A percentile compares a stretch with the other conserved stretches of the same genome.
These are phyloP conservation scores for Drosophila persimilis DNA, from an alignment of 1,140 invertebrate genomes.

Conservation along the genomic window DNA sequence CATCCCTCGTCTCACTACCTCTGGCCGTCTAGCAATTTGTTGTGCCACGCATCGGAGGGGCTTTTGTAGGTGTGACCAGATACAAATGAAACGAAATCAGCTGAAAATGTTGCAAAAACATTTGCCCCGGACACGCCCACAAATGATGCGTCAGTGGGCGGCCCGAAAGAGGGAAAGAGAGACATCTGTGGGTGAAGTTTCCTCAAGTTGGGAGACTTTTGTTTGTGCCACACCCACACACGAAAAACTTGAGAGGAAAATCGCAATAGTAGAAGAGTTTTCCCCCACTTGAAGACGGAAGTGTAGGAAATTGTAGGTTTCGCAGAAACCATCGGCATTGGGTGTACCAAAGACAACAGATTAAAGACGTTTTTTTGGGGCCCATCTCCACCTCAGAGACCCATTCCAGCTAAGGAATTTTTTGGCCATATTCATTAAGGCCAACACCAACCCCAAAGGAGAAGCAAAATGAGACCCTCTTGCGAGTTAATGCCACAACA, in stretches of 20 bases:
- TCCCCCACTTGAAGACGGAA: conserved; percentile 3
- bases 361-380: too few species aligned
- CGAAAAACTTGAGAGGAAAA: conserved; percentile 26
- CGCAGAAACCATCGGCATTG: background rate
- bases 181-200: conserved; percentile 14
- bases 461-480: conserved; percentile 54
- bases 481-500: conserved; percentile 74
- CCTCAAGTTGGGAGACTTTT: conserved; percentile 28
- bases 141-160: conserved; percentile 53
- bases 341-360: background rate
- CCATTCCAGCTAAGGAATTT: conserved; percentile 31
- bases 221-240: conserved; percentile 35
- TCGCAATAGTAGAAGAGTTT: conserved; percentile 17
- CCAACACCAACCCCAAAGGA: conserved; percentile 11
- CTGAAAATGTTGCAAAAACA: conserved; percentile 47
- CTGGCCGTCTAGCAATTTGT: conserved; percentile 58
- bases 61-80: conserved; percentile 69
- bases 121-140: conserved; percentile 39
- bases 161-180: too few species aligned
- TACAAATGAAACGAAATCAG: conserved; percentile 75
- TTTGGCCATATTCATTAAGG: conserved; percentile 56
- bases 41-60: conserved; percentile 69
- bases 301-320: conserved; percentile 1
- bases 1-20: background rate
- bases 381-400: background rate